Base-by-base conservation (phyloP, 2,888 invertebrate genomes). In the Ptycholaimellus sp. region DNA sequence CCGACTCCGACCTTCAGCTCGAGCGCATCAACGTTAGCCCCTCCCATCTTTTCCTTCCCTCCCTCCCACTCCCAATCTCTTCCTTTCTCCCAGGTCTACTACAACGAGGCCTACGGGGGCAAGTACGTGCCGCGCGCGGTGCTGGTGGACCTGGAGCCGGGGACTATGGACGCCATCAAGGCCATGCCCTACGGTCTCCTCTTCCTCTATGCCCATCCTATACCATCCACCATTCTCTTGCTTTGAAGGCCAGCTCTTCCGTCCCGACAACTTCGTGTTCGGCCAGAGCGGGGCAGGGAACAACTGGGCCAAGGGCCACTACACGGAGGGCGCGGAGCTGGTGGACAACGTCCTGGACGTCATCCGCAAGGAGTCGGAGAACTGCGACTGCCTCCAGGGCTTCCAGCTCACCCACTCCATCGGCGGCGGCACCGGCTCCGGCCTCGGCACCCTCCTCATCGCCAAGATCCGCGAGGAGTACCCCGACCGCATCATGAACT, bases 401-500 rank as follows among this genome's bases (percentile, higher is more conserved):
- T 82, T 82, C 71, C 81, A 82, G 65, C 56, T 77, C 39, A 72
- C 76, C 0, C 76, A 78, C 54, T 80, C 79, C 0, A 66, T 80
- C 13, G 50, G 80, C 1, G 80, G 80, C 9, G 79, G 80, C 14
- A 80, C 80, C 0, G 80, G 80, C 0, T 77, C 78, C 1, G 80
- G 79, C 1, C 72, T 80, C 73, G 80, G 79, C 4, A 80, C 80
- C 0, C 62, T 80, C 6, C 71, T 85, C 47, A 85, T 85, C 58
- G 81, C 80, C 48, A 85, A 85, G 67, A 85, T 85, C 64, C 72
- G 83, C 52, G 83, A 85, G 66, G 85, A 85, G 67, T 85, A 83
- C 59, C 85, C 85, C 49, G 85, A 85, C 68, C 76, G 85, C 68
- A 85, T 85, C 52, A 85, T 85, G 83, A 81, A 79, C 70, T 83